Evolutionary conservation across 2,888 invertebrate genomes (phyloP).

Genomic region (Lacanobia oleracea): DNA sequence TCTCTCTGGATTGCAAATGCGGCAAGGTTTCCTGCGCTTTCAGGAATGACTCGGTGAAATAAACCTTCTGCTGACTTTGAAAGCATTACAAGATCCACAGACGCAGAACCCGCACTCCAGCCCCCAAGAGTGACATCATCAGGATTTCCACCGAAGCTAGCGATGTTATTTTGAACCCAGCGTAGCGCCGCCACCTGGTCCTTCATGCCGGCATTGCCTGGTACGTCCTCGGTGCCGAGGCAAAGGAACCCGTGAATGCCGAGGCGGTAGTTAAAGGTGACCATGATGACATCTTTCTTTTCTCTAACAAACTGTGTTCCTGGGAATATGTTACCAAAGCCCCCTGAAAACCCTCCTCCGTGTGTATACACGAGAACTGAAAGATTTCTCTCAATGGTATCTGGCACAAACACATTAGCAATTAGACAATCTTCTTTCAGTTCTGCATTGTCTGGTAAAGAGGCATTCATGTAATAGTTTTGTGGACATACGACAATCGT

Average conservation of each 20-base stretch:
- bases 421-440: constrained; percentile 79
- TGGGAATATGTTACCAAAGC: constrained; percentile 59
- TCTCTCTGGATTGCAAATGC: constrained; percentile 69
- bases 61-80: constrained; percentile 69
- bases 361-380: constrained; percentile 72
- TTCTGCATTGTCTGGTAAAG: constrained; percentile 15
- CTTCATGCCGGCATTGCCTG: too few species aligned
- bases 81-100: constrained; percentile 69
- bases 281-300: constrained; percentile 68
- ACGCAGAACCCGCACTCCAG: constrained; percentile 69
- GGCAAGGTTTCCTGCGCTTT: constrained; percentile 69
- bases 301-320: constrained; percentile 64
- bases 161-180: too few species aligned
- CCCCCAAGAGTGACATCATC: constrained; percentile 73
- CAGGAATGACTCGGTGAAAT: constrained; percentile 72
- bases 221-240: too few species aligned
- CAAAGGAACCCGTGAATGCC: too few species aligned
- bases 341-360: constrained; percentile 71
- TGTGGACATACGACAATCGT: constrained; percentile 71
- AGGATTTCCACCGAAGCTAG: constrained; percentile 48
- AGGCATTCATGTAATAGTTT: not conserved
- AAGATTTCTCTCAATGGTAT: constrained; percentile 69
- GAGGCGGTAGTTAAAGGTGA: too few species aligned
- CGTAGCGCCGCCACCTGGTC: too few species aligned
- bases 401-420: constrained; percentile 79